Base-by-base conservation (phyloP, 1,140 invertebrate genomes). In the Drosophila biarmipes region DNA sequence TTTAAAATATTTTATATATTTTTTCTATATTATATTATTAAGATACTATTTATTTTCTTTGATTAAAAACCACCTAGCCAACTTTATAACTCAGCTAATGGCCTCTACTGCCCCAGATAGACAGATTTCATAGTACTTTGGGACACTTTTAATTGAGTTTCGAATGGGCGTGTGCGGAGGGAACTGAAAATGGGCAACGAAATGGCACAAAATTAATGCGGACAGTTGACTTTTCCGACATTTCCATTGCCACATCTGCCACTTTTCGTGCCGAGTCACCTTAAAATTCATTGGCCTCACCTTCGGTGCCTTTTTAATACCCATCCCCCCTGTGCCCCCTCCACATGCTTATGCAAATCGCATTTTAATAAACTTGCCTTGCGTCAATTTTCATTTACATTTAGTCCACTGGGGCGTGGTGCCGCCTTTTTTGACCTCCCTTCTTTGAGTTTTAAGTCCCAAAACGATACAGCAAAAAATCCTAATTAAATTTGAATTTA, bases 401-500 rank as follows among this genome's bases (percentile, higher is more conserved):
- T 86, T 76, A 73, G 78, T 78, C 82, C 81, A 69, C 63, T 81
- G 81, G 82, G 81, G 74, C 49, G 53, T 72, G 56, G 21, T 42
- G 21, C 45, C 58, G n/a, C 15, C 21, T 17, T 11, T n/a, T 37
- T 37, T 14, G 3, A 37, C 1, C 14, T 14, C 29, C 15, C 38
- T 19, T 8, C 38, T 10, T 4, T 0, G 2, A n/a, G 19, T 21
- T 52, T 52, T 40, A 37, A 27, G 49, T 37, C 49, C 55, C 58
- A 57, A 64, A 86, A 78, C 73, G 59, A 87, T 79, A 68, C 59
- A 45, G 40, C 63, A 68, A 85, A 85, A 81, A 87, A 71, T 87
- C 84, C 82, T 87, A 87, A 87, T 87, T 87, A 87, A 89, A 87
- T 87, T 87, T 82, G 80, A 87, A 87, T 89, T 87, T 89, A 89